A percentile compares a stretch with the other conserved stretches of the same genome.
Conservation (phyloP, 2,113 vertebrate genomes). For the Cynocephalus volans region DNA sequence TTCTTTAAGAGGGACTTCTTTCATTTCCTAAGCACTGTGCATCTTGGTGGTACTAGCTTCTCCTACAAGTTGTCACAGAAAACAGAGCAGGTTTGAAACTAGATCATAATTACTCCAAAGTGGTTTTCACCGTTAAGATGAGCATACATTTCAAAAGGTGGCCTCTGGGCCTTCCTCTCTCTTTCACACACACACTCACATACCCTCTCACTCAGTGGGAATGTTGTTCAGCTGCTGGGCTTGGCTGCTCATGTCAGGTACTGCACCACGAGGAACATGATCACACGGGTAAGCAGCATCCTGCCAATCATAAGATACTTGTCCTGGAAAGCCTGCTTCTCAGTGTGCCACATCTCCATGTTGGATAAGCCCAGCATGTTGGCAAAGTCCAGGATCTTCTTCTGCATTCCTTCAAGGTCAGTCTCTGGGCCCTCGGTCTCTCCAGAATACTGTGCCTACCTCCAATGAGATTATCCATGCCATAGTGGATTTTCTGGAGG, state of each 20-base stretch:
- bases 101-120: slow-evolving; percentile 51
- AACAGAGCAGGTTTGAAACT: slow-evolving; percentile 62
- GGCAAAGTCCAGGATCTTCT: slow-evolving; percentile 98
- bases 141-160: slow-evolving; percentile 20
- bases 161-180: not conserved
- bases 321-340: slow-evolving; percentile 97
- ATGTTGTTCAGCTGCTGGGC: not conserved
- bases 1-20: not conserved
- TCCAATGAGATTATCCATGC: too few species aligned
- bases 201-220: not conserved
- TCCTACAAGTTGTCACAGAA: slow-evolving; percentile 41
- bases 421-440: too few species aligned
- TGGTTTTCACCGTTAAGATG: slow-evolving; percentile 76
- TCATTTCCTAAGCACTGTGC: not conserved
- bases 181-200: not conserved
- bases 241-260: slow-evolving; percentile 94
- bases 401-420: slow-evolving; percentile 93
- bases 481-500: too few species aligned
- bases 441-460: too few species aligned
- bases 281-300: slow-evolving; percentile 95
- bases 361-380: slow-evolving; percentile 98
- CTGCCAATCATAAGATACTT: slow-evolving; percentile 98
- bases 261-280: slow-evolving; percentile 96
- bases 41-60: not conserved
- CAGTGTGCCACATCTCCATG: slow-evolving; percentile 98